Evolutionary conservation across 2,113 vertebrate genomes (phyloP).

Genomic region (Actinemys pallida): DNA sequence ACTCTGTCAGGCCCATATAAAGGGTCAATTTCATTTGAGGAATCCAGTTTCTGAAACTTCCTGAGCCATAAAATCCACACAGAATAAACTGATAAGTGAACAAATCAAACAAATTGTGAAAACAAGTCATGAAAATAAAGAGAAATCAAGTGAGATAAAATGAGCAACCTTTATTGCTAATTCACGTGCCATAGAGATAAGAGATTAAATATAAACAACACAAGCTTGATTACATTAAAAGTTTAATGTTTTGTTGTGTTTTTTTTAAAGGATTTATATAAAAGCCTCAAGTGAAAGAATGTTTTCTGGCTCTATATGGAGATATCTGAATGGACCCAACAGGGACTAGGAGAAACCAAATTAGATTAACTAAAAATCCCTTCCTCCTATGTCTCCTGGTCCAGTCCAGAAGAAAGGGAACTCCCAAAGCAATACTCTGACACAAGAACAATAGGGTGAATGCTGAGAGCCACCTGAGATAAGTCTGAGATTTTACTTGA

Average conservation of each 20-base stretch:
- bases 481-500: background rate
- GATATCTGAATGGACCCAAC: background rate
- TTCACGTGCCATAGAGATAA: background rate
- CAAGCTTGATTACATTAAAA: background rate
- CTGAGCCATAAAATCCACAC: background rate
- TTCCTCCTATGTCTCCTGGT: background rate
- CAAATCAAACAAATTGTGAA: background rate
- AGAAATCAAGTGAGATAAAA: background rate
- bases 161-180: background rate
- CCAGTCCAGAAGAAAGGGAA: background rate
- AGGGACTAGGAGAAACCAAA: background rate
- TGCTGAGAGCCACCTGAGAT: background rate
- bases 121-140: background rate
- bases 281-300: background rate
- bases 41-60: background rate
- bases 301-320: background rate
- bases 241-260: background rate
- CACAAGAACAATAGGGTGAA: background rate
- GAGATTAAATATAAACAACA: background rate
- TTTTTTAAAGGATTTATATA: background rate
- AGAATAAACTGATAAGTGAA: background rate
- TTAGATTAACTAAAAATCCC: background rate
- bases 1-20: background rate
- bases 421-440: background rate
- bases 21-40: background rate